phyloP scores from a whole-genome alignment of 1,140 invertebrate species.

The Drosophila navojoa region DNA sequence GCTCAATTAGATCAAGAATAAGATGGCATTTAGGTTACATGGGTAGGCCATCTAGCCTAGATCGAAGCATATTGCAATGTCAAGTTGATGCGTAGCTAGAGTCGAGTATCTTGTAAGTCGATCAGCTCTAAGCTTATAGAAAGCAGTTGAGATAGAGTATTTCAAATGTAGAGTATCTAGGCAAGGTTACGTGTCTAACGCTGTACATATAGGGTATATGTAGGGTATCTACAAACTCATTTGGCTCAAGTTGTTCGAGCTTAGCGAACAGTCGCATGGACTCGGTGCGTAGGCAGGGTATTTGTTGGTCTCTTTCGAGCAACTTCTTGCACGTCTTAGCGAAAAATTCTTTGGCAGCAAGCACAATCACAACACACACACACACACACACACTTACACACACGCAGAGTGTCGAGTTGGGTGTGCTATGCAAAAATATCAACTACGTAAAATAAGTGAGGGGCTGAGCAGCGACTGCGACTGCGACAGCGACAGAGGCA shows the following conservation, averaged over 20 bases:
- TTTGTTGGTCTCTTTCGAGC: constrained; percentile 30
- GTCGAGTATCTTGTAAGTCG: too few species aligned
- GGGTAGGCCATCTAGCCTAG: too few species aligned
- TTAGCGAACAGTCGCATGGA: not conserved
- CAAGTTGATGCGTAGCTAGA: too few species aligned
- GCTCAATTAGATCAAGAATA: too few species aligned
- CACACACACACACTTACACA: constrained; percentile 7
- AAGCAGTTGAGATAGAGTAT: too few species aligned
- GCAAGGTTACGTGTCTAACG: too few species aligned
- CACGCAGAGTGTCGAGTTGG: not conserved
- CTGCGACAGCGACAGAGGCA: not conserved
- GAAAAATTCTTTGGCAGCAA: constrained; percentile 39
- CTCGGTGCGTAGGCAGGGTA: constrained; percentile 9
- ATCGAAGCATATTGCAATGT: too few species aligned
- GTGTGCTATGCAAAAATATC: constrained; percentile 26
- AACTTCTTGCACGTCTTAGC: constrained; percentile 28
- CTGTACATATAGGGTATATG: too few species aligned
- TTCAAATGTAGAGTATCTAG: too few species aligned
- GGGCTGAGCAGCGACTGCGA: not conserved
- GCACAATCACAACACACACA: constrained; percentile 14
- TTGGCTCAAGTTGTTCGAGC: not conserved
- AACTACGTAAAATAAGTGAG: constrained; percentile 23
- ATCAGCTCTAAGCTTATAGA: too few species aligned
- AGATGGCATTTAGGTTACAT: too few species aligned
- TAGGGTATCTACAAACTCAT: too few species aligned